Percentiles rank a stretch among this genome's conserved stretches.
Conservation (phyloP, 2,888 invertebrate species). For the Pachydiplax longipennis region DNA sequence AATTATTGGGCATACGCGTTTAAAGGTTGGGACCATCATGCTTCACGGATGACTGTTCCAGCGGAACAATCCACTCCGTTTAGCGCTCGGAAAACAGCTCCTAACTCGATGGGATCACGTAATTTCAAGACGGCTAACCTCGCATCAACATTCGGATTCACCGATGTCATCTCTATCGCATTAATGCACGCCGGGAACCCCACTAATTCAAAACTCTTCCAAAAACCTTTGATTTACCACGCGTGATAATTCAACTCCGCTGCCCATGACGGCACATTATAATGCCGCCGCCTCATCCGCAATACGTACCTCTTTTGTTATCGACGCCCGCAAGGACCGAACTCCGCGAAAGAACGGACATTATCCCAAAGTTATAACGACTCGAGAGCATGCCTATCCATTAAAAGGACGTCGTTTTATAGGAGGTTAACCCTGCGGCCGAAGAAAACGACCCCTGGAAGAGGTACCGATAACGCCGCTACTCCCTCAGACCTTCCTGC, state of each 20-base stretch:
- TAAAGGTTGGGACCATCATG: no score
- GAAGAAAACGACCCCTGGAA: constrained; percentile 7
- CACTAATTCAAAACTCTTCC: neutral
- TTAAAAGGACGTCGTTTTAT: constrained; percentile 25
- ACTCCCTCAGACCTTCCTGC: neutral
- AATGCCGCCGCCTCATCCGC: neutral
- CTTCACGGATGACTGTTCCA: no score
- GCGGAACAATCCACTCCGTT: no score
- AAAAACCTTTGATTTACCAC: neutral
- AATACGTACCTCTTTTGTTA: constrained; percentile 7
- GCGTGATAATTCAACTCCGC: neutral
- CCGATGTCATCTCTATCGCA: no score
- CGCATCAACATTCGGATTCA: no score
- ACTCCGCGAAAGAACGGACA: constrained; percentile 4
- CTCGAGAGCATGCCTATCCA: constrained; percentile 19
- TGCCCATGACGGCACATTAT: neutral
- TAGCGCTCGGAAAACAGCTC: no score
- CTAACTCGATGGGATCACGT: no score
- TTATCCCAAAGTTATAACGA: constrained; percentile 38
- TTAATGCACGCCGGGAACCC: neutral
- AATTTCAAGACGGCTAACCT: no score
- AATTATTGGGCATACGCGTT: no score
- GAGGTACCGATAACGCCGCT: constrained; percentile 16
- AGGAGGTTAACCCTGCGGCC: neutral
- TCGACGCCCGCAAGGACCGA: neutral